Conservation (phyloP, 1,140 invertebrate species). For the Musca vetustissima region DNA sequence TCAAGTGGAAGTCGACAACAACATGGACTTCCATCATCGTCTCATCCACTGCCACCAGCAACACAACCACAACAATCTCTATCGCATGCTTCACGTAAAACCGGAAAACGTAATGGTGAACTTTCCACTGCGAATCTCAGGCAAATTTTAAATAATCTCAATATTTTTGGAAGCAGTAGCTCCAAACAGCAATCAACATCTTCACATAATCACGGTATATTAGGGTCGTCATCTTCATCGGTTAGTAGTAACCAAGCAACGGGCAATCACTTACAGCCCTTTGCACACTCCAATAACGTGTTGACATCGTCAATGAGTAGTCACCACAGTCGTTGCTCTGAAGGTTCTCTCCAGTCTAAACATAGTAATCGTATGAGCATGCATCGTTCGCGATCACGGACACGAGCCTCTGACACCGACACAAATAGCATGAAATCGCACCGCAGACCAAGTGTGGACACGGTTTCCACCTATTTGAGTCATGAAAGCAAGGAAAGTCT, state of each 20-base stretch:
- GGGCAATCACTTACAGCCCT: constrained; percentile 32
- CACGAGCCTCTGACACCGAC: constrained; percentile 61
- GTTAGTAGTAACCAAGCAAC: constrained; percentile 1
- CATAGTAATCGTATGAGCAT: constrained; percentile 53
- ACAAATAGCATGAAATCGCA: constrained; percentile 72
- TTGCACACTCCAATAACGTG: constrained; percentile 46
- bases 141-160: constrained; percentile 76
- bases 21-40: constrained; percentile 40
- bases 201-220: constrained; percentile 4
- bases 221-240: constrained; percentile 27
- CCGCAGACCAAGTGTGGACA: constrained; percentile 77
- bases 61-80: constrained; percentile 34
- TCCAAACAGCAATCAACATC: constrained; percentile 32
- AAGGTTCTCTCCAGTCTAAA: constrained; percentile 50
- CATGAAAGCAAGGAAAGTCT: constrained; percentile 74
- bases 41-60: constrained; percentile 33
- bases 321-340: constrained; percentile 52
- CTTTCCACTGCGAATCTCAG: constrained; percentile 65
- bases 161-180: constrained; percentile 70
- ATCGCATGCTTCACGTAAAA: constrained; percentile 36
- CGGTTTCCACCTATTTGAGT: constrained; percentile 84
- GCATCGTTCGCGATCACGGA: constrained; percentile 51
- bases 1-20: constrained; percentile 38
- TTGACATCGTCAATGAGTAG: constrained; percentile 53
- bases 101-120: constrained; percentile 51